Evolutionary conservation across 2,888 invertebrate species (phyloP), one percentile per base, ranked within the genome.

Genomic region (Balanococcus diminutus): DNA sequence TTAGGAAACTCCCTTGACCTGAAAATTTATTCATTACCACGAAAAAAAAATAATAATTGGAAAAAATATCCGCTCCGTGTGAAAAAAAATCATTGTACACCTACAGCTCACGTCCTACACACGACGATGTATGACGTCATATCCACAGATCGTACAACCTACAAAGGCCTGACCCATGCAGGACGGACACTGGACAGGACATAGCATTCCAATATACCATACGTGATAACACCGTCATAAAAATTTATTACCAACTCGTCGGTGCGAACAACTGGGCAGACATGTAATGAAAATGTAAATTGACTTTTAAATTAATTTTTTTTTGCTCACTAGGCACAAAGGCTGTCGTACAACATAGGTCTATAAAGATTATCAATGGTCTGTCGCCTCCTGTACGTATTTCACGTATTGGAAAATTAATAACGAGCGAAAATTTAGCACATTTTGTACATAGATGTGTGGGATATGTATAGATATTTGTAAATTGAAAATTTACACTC

Each of bases 291-390:
- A 67, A 67, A 67, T 67, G 61, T 28, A 67, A 67, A 67, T 67
- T 28, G 61, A 67, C 28, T 67, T 67, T 67, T 67, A 67, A 67
- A 67, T 67, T 67, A 67, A 67, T 67, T 67, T 67, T 67, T 19
- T 56, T 25, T 28, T 14, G 6, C 3, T 11, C 28, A 67, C 61
- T n/a, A n/a, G n/a, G n/a, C n/a, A n/a, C n/a, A n/a, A n/a, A n/a
- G n/a, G n/a, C 25, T 25, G n/a, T 28, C 25, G 28, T 28, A 28
- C 22, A 22, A 46, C 46, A 46, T 14, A n/a, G 14, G 56, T 19
- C 19, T 19, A n/a, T n/a, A 56, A 56, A 56, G 22, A 19, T 56
- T 56, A 56, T 19, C 56, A 19, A 56, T n/a, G n/a, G 22, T 22
- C 19, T 56, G 56, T 56, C 56, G 56, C 56, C 4, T 8, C 14